phyloP scores from a whole-genome alignment of 2,797 vertebrate species.

The Myiotriccus ornatus region DNA sequence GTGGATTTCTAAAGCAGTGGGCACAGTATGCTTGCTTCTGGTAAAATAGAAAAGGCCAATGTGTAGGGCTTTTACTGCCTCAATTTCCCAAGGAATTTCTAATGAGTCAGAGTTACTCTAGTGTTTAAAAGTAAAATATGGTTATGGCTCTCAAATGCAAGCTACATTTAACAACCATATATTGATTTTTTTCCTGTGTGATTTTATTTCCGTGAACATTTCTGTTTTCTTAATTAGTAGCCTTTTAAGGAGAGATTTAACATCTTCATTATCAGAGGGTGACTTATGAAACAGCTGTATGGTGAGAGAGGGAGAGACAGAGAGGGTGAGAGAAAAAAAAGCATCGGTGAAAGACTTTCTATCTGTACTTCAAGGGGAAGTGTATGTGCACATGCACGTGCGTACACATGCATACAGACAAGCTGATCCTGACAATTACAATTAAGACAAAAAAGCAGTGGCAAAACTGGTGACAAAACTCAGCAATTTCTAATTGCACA shows the following conservation, averaged over 20 bases:
- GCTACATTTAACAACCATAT: slow-evolving; percentile 77
- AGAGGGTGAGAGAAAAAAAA: not conserved
- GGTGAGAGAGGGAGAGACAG: not conserved
- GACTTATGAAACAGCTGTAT: slow-evolving; percentile 55
- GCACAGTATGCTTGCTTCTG: not conserved
- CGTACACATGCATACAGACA: not conserved
- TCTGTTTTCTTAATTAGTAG: slow-evolving; percentile 82
- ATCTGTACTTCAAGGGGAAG: not conserved
- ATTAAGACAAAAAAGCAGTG: slow-evolving; percentile 64
- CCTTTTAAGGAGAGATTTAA: slow-evolving; percentile 78
- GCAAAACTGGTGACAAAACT: slow-evolving; percentile 73
- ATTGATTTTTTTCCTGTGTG: slow-evolving; percentile 75
- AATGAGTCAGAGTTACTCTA: slow-evolving; percentile 66
- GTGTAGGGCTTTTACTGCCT: slow-evolving; percentile 66
- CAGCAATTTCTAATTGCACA: slow-evolving; percentile 74
- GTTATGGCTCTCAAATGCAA: slow-evolving; percentile 74
- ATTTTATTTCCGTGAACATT: slow-evolving; percentile 79
- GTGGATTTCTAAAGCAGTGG: not conserved
- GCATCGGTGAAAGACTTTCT: not conserved
- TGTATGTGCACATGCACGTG: not conserved
- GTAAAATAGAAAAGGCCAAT: slow-evolving; percentile 32
- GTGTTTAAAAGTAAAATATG: slow-evolving; percentile 78
- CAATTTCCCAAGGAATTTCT: slow-evolving; percentile 73
- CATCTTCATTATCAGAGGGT: slow-evolving; percentile 67
- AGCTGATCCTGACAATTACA: slow-evolving; percentile 16